Evolutionary conservation across 2,797 vertebrate genomes (phyloP).

Genomic region (Macropus fuliginosus): DNA sequence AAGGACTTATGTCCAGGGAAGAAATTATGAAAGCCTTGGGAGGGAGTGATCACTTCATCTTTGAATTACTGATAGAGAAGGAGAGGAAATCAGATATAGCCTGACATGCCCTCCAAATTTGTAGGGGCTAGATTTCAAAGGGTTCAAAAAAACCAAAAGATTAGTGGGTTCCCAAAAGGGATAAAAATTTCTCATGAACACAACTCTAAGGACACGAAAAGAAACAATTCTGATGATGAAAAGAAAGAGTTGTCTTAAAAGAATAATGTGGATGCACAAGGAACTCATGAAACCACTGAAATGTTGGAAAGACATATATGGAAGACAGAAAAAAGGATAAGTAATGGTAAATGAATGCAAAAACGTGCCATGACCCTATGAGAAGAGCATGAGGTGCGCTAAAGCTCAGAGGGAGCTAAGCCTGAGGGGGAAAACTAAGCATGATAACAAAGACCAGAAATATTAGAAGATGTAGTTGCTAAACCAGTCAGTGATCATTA

Average conservation of each 20-base stretch:
- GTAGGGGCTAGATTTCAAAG: neutral
- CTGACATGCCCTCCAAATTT: neutral
- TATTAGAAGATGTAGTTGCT: neutral
- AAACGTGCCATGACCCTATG: neutral
- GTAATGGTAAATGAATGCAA: neutral
- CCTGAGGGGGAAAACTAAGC: neutral
- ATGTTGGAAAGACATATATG: neutral
- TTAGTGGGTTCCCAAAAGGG: neutral
- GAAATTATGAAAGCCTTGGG: neutral
- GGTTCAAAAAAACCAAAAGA: neutral
- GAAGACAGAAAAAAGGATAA: neutral
- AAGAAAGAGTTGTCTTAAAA: neutral
- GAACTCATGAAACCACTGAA: too few species aligned
- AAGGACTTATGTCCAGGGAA: neutral
- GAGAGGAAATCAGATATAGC: neutral
- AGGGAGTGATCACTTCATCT: neutral
- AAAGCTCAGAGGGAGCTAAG: neutral
- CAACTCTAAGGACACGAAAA: neutral
- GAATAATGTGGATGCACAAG: too few species aligned
- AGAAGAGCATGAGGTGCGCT: neutral
- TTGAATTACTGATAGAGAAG: too few species aligned
- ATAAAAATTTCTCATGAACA: neutral
- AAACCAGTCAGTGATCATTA: neutral
- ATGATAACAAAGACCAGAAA: neutral
- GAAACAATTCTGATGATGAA: neutral